Evolutionary conservation across 2,113 vertebrate genomes (phyloP).

Genomic region (Loxodonta africana): DNA sequence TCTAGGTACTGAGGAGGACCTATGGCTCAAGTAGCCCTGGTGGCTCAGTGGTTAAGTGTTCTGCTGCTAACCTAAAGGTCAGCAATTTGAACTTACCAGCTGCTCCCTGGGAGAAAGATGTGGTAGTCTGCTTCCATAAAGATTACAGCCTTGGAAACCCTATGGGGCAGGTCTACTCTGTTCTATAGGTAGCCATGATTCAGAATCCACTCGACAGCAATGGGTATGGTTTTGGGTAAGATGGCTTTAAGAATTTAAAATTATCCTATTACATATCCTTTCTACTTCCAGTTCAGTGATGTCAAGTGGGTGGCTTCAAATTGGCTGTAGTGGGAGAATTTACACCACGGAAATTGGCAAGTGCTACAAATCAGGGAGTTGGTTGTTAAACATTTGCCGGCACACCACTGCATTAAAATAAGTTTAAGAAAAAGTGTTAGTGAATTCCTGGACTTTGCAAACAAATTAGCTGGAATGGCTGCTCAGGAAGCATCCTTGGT

Average conservation of each 20-base stretch:
- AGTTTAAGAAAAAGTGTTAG: rapidly evolving
- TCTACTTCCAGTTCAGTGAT: rapidly evolving
- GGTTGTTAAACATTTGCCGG: rapidly evolving
- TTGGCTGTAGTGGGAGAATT: neutral
- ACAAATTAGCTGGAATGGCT: rapidly evolving
- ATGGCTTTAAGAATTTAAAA: neutral
- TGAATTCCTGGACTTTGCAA: rapidly evolving
- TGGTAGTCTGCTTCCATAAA: neutral
- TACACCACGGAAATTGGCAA: too few relatives aligned
- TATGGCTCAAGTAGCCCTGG: neutral
- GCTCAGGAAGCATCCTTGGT: neutral
- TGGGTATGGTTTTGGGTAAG: too few relatives aligned
- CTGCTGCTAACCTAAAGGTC: neutral
- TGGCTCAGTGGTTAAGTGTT: neutral
- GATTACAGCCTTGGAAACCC: neutral
- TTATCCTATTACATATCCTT: rapidly evolving
- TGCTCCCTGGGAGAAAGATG: neutral
- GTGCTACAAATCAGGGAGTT: neutral
- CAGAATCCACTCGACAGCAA: too few relatives aligned
- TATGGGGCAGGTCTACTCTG: too few relatives aligned
- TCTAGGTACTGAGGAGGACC: neutral
- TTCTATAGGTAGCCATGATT: neutral
- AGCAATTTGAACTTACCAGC: neutral
- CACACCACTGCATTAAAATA: rapidly evolving
- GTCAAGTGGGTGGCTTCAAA: neutral